Conservation (phyloP, 2,113 vertebrate genomes). For the Grus americana region DNA sequence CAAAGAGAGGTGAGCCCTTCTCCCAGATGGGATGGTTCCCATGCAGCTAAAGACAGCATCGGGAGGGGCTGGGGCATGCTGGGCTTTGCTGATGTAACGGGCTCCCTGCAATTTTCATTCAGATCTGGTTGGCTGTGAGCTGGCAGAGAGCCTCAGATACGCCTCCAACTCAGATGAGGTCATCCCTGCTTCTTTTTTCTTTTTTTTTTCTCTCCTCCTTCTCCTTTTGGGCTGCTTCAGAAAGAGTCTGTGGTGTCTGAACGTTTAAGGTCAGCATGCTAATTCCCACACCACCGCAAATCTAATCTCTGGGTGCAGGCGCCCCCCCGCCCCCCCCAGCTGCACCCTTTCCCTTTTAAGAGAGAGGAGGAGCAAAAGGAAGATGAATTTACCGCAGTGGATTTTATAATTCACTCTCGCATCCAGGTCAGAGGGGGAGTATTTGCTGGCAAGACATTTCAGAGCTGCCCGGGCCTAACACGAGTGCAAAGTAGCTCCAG, state of each 20-base stretch:
- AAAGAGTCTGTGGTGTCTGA: not conserved
- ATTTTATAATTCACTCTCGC: slow-evolving; percentile 33
- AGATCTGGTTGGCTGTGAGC: slow-evolving; percentile 69
- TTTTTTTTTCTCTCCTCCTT: too few species aligned
- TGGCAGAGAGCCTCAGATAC: slow-evolving; percentile 59
- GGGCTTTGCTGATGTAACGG: slow-evolving; percentile 82
- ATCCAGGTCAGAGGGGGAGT: not conserved
- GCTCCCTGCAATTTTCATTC: slow-evolving; percentile 69
- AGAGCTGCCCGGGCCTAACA: not conserved
- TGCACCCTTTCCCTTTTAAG: slow-evolving; percentile 3
- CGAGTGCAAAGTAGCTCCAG: not conserved
- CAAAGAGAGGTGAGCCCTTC: not conserved
- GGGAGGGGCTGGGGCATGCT: slow-evolving; percentile 69
- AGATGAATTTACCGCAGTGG: slow-evolving; percentile 58
- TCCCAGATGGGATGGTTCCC: not conserved
- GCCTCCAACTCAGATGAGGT: slow-evolving; percentile 71
- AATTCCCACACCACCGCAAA: not conserved
- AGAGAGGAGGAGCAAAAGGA: slow-evolving; percentile 52
- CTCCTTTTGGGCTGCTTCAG: not conserved
- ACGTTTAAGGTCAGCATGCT: slow-evolving; percentile 16
- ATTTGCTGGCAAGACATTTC: not conserved
- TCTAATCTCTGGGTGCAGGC: not conserved
- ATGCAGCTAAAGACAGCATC: not conserved
- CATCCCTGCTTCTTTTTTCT: slow-evolving; percentile 45
- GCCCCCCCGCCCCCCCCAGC: not conserved